phyloP scores from a whole-genome alignment of 1,140 invertebrate genomes.

The Physella acuta region DNA sequence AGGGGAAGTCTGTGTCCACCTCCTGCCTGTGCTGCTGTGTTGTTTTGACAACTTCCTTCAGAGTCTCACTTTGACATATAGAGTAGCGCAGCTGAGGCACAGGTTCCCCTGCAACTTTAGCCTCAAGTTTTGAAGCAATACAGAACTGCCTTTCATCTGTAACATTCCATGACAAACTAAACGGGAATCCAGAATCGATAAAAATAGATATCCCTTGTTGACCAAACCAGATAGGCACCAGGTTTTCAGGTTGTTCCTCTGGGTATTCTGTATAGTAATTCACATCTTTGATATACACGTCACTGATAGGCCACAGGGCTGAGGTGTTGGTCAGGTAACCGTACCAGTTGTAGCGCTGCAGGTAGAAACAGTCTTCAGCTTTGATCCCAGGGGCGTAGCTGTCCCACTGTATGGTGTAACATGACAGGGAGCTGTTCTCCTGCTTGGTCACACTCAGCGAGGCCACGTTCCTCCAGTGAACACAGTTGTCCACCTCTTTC shows the following conservation, averaged over 20 bases:
- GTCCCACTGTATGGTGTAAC: slow-evolving; percentile 33
- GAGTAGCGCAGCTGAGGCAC: slow-evolving; percentile 29
- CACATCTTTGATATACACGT: slow-evolving; percentile 17
- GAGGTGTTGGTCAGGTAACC: slow-evolving; percentile 26
- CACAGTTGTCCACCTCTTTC: slow-evolving; percentile 27
- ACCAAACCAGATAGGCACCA: slow-evolving; percentile 33
- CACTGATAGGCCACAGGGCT: slow-evolving; percentile 29
- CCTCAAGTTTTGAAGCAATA: slow-evolving; percentile 23
- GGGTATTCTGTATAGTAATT: slow-evolving; percentile 32
- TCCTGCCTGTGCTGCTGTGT: slow-evolving; percentile 26
- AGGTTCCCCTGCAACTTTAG: background rate
- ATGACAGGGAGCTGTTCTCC: slow-evolving; percentile 22
- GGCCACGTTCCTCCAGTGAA: slow-evolving; percentile 33
- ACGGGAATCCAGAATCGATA: slow-evolving; percentile 30
- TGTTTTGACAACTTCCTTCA: slow-evolving; percentile 26
- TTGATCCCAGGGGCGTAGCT: slow-evolving; percentile 21
- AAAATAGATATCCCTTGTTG: slow-evolving; percentile 31
- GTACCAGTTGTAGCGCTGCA: slow-evolving; percentile 35
- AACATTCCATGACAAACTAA: slow-evolving; percentile 29
- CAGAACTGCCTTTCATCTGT: slow-evolving; percentile 35
- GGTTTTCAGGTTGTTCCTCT: slow-evolving; percentile 23
- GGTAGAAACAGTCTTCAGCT: slow-evolving; percentile 37
- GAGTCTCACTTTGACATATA: slow-evolving; percentile 27
- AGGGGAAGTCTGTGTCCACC: slow-evolving; percentile 19
- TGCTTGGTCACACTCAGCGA: slow-evolving; percentile 24